These are phyloP conservation scores for Mionectes macconnelli DNA, from an alignment of 2,113 vertebrate genomes.

Conservation along the genomic window DNA sequence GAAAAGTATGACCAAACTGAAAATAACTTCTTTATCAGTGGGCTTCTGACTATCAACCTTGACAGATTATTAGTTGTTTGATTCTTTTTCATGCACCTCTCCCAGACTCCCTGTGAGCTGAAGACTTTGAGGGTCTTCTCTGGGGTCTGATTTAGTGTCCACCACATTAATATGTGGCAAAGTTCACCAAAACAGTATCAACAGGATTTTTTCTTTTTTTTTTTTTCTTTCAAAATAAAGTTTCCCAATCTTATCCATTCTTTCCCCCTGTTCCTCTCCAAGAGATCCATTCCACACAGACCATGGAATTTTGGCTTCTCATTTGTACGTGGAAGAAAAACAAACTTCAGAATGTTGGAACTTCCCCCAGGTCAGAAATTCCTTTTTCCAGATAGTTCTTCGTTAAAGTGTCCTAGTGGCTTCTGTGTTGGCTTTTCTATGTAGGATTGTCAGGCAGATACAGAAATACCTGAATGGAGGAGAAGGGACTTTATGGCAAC, in stretches of 20 bases:
- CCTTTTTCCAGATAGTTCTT: not conserved
- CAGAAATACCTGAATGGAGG: not conserved
- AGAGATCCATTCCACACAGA: not conserved
- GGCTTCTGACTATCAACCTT: not conserved
- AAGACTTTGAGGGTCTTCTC: not conserved
- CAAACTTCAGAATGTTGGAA: constrained; percentile 10
- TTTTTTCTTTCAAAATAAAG: not conserved
- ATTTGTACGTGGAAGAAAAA: not conserved
- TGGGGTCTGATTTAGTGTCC: not conserved
- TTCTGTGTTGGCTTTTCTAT: not conserved
- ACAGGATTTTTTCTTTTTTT: not conserved
- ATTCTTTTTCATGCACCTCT: not conserved
- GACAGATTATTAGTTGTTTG: not conserved
- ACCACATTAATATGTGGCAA: not conserved
- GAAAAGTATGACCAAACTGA: not conserved
- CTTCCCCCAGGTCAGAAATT: constrained; percentile 15
- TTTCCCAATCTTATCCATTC: not conserved
- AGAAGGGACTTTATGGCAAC: not conserved
- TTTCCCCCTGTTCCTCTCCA: not conserved
- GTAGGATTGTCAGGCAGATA: not conserved
- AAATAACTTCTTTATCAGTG: not conserved
- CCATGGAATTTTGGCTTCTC: constrained; percentile 44
- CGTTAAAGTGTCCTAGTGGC: not conserved
- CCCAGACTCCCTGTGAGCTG: not conserved
- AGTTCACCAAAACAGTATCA: not conserved